Evolutionary conservation across 1,140 invertebrate genomes (phyloP), one percentile per base, ranked within the genome.

Genomic region (Papilio polytes): DNA sequence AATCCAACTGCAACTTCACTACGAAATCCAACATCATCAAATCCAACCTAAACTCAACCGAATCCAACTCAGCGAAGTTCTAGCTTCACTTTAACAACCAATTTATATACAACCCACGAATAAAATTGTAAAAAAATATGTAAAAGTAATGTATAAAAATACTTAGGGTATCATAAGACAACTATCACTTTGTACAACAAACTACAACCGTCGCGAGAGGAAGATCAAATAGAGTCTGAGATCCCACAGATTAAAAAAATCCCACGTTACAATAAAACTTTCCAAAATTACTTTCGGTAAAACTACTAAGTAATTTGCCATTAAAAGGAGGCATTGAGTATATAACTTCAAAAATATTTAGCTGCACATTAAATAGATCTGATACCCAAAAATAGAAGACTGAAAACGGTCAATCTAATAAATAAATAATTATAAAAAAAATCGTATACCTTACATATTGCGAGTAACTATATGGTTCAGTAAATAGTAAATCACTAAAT

Each of bases 81-180:
- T 73, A 15, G 81, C 86, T 85, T 83, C 85, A 80, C 80, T 83
- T 81, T 90, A 92, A 92, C 91, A 91, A 91, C 85, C 89, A 87
- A 85, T 89, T 85, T 92, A 92, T 93, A 85, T 92, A 93, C 88
- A 91, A 86, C 88, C 83, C 87, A 89, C 88, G 90, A 92, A 92
- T 92, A 94, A 91, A 92, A 90, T 92, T 85, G 90, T 94, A 94
- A 94, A 94, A 94, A 94, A 90, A 94, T 94, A 92, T 92, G 88
- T 92, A 92, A 94, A 92, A 93, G 87, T 89, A 94, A 94, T 92
- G 88, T 94, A 94, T 93, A 94, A 94, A 94, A 94, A 94, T 94
- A 94, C 91, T 92, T 91, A 93, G 85, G 84, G 82, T 91, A 92
- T 92, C 93, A 92, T 94, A 94, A 93, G 91, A 94, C 87, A 92